Percentiles rank a stretch among this genome's conserved stretches.
Conservation (phyloP, 2,797 vertebrate genomes). For the Phataginus tricuspis region DNA sequence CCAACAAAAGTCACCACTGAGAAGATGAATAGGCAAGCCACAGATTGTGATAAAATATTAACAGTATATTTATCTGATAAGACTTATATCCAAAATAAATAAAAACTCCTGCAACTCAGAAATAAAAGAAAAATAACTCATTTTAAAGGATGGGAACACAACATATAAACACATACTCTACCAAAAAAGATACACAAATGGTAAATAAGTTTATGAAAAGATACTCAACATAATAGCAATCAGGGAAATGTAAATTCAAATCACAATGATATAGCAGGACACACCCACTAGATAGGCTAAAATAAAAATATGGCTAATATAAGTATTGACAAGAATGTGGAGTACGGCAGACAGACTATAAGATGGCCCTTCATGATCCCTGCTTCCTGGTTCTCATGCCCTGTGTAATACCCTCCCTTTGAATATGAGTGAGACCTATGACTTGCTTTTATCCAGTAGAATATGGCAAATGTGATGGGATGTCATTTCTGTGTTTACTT, state of each 20-base stretch:
- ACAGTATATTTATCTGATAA: neutral
- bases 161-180: neutral
- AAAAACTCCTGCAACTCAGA: neutral
- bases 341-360: neutral
- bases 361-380: neutral
- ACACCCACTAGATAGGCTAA: neutral
- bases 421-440: neutral
- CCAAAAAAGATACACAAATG: neutral
- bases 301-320: neutral
- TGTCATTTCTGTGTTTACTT: neutral
- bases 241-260: neutral
- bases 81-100: neutral
- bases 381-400: neutral
- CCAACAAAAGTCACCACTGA: neutral
- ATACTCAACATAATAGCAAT: neutral
- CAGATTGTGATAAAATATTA: neutral
- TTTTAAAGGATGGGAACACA: neutral
- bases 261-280: neutral
- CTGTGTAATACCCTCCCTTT: neutral
- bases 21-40: neutral
- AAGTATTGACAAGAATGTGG: neutral
- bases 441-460: neutral
- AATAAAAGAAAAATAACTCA: neutral
- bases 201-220: neutral
- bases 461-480: neutral